Evolutionary conservation across 2,797 vertebrate genomes (phyloP), one percentile per base, ranked within the genome.

Genomic region (Philypnodon macrostomus): DNA sequence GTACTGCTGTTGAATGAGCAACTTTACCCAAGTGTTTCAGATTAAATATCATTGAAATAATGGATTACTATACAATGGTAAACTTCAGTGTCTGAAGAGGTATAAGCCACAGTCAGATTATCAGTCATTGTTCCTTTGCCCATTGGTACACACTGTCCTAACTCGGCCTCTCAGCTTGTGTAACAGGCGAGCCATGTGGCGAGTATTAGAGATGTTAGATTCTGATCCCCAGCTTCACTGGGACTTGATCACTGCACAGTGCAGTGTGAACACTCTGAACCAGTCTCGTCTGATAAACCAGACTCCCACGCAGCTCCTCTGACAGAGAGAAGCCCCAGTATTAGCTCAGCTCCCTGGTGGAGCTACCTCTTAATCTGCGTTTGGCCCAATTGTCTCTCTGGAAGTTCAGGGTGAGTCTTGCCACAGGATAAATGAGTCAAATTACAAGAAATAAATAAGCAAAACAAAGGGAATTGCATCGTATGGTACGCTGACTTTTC

Each of bases 251-350:
- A 17, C 26, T 52, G 45, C 57, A 15, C 47, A 65, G 27, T 38
- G 36, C 56, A 38, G 45, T 64, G 44, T 62, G 58, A 67, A 72
- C 69, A 73, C 70, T 66, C 21, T 54, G 50, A 77, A 58, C 58
- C 48, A 49, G 49, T 66, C 62, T 67, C 44, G 46, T 26, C 40
- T 58, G 67, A 67, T 77, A 47, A 79, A 75, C 45, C 47, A 45
- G 61, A 67, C 75, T 67, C 73, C 75, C 60, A 72, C 65, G 11
- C 73, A 59, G 55, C 50, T 35, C 17, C 64, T 54, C 56, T 55
- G 65, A 72, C 62, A 63, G 50, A 67, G 36, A 41, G n/a, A n/a
- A 52, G 39, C 63, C 70, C 56, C 30, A 5, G 60, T 31, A 40
- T 73, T 54, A 71, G 60, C 29, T 13, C 14, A 4, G 41, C 29